A percentile compares a stretch with the other conserved stretches of the same genome.
Evolutionary conservation across 2,797 vertebrate species (phyloP).

Genomic region (Rhabdophis nuchalis): DNA sequence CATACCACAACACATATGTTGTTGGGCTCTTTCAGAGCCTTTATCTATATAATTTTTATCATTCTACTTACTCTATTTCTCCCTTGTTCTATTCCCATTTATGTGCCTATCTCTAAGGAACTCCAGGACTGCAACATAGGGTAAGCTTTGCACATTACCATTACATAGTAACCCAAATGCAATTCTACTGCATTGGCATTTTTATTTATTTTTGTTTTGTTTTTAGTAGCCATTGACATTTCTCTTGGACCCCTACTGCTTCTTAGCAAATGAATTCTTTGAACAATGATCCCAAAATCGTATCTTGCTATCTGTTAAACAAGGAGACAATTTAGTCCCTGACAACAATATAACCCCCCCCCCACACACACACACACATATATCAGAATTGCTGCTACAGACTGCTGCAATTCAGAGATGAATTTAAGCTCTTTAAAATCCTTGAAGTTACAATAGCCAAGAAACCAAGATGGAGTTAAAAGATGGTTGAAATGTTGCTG

Average conservation of each 20-base stretch:
- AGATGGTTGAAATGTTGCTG: not conserved
- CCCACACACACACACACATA: no score
- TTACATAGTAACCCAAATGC: not conserved
- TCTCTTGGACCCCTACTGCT: not conserved
- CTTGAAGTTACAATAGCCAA: not conserved
- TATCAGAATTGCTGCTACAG: not conserved
- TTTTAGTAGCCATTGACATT: not conserved
- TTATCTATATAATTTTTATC: not conserved
- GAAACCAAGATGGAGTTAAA: not conserved
- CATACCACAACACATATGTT: not conserved
- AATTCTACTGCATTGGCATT: not conserved
- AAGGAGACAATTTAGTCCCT: not conserved
- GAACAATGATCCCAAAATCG: not conserved
- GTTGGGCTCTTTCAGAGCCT: not conserved
- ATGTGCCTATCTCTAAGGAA: not conserved
- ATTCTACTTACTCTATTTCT: not conserved
- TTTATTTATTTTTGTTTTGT: not conserved
- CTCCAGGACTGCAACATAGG: not conserved
- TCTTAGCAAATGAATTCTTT: not conserved
- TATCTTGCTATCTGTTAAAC: not conserved
- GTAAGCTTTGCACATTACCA: not conserved
- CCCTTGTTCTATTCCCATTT: not conserved
- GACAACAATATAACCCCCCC: not conserved
- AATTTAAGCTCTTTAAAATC: not conserved
- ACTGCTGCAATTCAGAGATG: not conserved